Conservation (phyloP, 2,113 vertebrate species). For the Tychaedon coryphoeus region DNA sequence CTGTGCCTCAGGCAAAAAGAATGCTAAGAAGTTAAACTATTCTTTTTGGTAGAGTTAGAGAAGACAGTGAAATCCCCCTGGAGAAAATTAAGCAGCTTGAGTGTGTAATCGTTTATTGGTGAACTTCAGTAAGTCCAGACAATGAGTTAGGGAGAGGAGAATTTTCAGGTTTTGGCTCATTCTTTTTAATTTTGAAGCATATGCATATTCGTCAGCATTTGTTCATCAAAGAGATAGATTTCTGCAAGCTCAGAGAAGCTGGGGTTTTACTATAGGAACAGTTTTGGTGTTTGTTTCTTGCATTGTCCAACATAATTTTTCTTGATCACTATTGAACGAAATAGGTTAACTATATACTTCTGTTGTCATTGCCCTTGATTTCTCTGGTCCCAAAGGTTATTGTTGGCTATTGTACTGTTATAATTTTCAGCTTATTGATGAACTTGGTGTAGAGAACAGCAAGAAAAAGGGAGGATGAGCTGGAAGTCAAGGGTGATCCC, state of each 20-base stretch:
- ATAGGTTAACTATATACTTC: background rate
- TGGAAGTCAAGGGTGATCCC: background rate
- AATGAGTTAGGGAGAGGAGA: background rate
- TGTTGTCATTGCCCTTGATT: background rate
- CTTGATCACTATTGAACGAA: background rate
- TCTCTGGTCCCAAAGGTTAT: background rate
- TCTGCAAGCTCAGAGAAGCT: background rate
- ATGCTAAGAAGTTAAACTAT: slow-evolving; percentile 15
- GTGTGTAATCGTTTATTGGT: background rate
- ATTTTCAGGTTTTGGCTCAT: background rate
- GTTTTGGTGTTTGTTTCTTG: background rate
- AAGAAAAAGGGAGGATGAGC: background rate
- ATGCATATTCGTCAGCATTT: background rate
- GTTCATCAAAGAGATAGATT: background rate
- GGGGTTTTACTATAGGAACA: background rate
- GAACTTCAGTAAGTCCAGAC: background rate
- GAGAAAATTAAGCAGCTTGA: background rate
- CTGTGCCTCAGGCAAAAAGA: slow-evolving; percentile 47
- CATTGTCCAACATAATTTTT: background rate
- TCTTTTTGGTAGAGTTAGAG: background rate
- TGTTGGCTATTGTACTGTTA: background rate
- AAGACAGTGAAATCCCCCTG: background rate
- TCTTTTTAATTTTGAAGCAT: background rate
- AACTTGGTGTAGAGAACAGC: background rate
- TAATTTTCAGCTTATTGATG: background rate